phyloP scores from a whole-genome alignment of 2,888 invertebrate genomes.

The Teleiodes luculella region DNA sequence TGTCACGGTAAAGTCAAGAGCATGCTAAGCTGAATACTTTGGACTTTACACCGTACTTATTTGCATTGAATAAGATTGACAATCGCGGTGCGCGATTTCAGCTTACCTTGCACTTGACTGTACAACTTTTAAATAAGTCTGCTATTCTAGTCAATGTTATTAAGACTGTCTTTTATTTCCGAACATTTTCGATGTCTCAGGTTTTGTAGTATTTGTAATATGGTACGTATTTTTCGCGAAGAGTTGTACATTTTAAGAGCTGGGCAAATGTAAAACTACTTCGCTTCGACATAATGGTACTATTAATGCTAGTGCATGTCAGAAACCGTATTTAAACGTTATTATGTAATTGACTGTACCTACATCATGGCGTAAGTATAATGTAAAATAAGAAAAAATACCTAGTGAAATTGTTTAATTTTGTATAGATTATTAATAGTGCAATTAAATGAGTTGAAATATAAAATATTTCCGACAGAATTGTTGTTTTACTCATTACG shows the following conservation, averaged over 20 bases:
- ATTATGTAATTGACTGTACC: conserved; percentile 31
- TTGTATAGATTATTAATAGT: conserved; percentile 70
- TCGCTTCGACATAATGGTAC: conserved; percentile 40
- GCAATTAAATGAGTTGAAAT: conserved; percentile 72
- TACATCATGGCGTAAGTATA: conserved; percentile 43
- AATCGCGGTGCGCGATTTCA: no score
- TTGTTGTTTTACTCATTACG: conserved; percentile 28
- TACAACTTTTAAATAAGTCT: background rate
- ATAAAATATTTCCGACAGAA: conserved; percentile 63
- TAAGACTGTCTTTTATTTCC: conserved; percentile 43
- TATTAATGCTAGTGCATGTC: conserved; percentile 28
- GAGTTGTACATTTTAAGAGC: conserved; percentile 71
- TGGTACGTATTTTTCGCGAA: conserved; percentile 42
- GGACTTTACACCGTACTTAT: no score
- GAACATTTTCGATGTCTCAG: conserved; percentile 15
- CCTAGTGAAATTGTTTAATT: conserved; percentile 59
- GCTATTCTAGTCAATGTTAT: conserved; percentile 42
- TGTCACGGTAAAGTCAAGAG: no score
- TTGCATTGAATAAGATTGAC: no score
- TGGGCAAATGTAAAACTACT: conserved; percentile 72
- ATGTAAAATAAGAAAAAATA: conserved; percentile 53
- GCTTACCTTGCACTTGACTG: no score
- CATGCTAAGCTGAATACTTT: no score
- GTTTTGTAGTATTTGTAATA: conserved; percentile 27
- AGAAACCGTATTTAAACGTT: conserved; percentile 34